A percentile compares a stretch with the other conserved stretches of the same genome.
Conservation (phyloP, 2,888 invertebrate genomes). For the Zele albiditarsus region DNA sequence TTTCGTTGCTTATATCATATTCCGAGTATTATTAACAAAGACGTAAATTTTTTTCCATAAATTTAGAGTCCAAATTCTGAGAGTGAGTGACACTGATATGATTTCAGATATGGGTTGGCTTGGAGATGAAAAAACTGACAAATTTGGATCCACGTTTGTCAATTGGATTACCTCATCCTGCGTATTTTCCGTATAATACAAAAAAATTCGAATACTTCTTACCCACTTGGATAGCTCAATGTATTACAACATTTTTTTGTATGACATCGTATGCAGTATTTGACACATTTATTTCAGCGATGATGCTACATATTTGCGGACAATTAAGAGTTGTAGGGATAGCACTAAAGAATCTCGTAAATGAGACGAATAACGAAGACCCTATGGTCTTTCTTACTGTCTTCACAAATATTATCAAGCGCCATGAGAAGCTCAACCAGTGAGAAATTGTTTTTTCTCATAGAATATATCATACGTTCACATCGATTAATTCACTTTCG, state of each 20-base stretch:
- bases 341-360: constrained; percentile 41
- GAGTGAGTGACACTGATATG: background rate
- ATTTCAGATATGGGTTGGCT: constrained; percentile 43
- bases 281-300: constrained; percentile 57
- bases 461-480: background rate
- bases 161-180: constrained; percentile 44
- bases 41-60: background rate
- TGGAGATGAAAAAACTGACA: constrained; percentile 41
- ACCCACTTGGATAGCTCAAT: constrained; percentile 58
- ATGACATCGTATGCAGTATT: constrained; percentile 57
- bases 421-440: constrained; percentile 53
- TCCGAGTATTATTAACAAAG: constrained; percentile 34
- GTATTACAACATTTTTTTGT: constrained; percentile 52
- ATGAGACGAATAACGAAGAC: constrained; percentile 27
- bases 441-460: constrained; percentile 26
- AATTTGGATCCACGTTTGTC: constrained; percentile 48
- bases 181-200: constrained; percentile 58
- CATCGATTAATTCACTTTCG: background rate
- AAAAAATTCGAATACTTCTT: constrained; percentile 54
- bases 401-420: constrained; percentile 45
- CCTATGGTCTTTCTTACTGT: constrained; percentile 12
- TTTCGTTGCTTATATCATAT: constrained; percentile 43
- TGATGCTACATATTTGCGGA: constrained; percentile 61
- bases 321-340: constrained; percentile 52
- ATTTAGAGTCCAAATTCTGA: background rate